Base-by-base conservation (phyloP, 1,140 invertebrate species). In the Nephila pilipes region DNA sequence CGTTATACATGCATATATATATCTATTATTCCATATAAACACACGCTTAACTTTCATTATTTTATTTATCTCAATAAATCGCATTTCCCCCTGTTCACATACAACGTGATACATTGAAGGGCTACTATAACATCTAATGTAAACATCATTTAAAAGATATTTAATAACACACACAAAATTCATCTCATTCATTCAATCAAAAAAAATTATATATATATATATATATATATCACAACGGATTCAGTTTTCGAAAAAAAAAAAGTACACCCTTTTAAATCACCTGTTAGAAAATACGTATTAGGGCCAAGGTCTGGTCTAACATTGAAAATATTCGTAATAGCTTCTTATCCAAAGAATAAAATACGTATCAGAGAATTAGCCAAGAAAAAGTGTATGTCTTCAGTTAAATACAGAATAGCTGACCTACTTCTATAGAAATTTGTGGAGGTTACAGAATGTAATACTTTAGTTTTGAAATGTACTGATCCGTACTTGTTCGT, bases 361-460 rank as follows among this genome's bases (percentile, higher is more conserved):
- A 36, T 75, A 36, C 32, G 18, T 36, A 75, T 36, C 69, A 75
- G 32, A 32, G 69, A 75, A 36, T 32, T 75, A 75, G 29, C 14
- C 5, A 75, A 75, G 69, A 75, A 75, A 32, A 36, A 36, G 29
- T 3, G 12, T 32, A 36, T 32, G 16, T 32, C 16, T 75, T 36
- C 3, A 18, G 29, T 18, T 75, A n/a, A 29, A 65, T 2, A 65
- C 63, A 75, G 69, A 75, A 36, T 75, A 36, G 18, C 25, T 75
- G 69, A 75, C 69, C 69, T 29, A 75, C 12, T 32, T 75, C 69
- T 75, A 32, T 25, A 75, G 29, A 75, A 75, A 32, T 36, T 75
- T 32, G 29, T 20, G 69, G 32, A 75, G 69, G 69, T 32, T 32
- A 75, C 6, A 65, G n/a, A 65, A 8, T 65, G 1, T 25, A 46